A percentile compares a stretch with the other conserved stretches of the same genome.
Conservation (phyloP, 2,797 vertebrate species). For the Pipistrellus pipistrellus region DNA sequence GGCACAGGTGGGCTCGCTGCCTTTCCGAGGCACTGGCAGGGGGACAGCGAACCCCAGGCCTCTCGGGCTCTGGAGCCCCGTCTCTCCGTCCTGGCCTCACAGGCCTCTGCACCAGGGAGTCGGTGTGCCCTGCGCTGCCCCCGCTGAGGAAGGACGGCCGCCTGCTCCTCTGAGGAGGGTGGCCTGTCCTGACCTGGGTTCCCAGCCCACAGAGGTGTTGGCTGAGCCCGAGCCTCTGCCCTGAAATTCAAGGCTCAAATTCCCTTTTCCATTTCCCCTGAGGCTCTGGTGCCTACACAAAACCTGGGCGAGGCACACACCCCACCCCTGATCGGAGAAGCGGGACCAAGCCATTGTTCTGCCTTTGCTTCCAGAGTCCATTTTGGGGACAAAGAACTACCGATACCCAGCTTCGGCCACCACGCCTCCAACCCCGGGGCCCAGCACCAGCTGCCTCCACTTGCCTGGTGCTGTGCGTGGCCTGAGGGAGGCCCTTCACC, state of each 20-base stretch:
- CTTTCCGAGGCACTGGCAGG: not conserved
- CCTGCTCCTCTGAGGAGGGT: not conserved
- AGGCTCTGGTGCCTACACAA: not conserved
- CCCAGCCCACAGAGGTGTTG: not conserved
- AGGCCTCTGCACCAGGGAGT: too few species aligned
- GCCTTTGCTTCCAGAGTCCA: not conserved
- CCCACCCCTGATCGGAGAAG: not conserved
- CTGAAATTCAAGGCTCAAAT: not conserved
- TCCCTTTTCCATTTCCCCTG: not conserved
- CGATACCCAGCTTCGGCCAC: rapidly evolving
- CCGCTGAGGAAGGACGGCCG: rapidly evolving
- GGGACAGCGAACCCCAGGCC: rapidly evolving
- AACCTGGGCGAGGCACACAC: rapidly evolving
- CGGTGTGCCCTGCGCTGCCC: too few species aligned
- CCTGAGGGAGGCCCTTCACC: not conserved
- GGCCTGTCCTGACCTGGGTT: not conserved
- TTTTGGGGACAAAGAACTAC: not conserved
- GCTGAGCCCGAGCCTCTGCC: not conserved
- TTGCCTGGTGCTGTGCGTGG: not conserved
- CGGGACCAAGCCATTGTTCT: not conserved
- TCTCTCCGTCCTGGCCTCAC: not conserved
- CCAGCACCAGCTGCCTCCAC: not conserved
- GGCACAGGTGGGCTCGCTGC: rapidly evolving
- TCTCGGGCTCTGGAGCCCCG: rapidly evolving
- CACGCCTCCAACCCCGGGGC: not conserved